Evolutionary conservation across 2,113 vertebrate genomes (phyloP).

Genomic region (Puntigrus tetrazona): DNA sequence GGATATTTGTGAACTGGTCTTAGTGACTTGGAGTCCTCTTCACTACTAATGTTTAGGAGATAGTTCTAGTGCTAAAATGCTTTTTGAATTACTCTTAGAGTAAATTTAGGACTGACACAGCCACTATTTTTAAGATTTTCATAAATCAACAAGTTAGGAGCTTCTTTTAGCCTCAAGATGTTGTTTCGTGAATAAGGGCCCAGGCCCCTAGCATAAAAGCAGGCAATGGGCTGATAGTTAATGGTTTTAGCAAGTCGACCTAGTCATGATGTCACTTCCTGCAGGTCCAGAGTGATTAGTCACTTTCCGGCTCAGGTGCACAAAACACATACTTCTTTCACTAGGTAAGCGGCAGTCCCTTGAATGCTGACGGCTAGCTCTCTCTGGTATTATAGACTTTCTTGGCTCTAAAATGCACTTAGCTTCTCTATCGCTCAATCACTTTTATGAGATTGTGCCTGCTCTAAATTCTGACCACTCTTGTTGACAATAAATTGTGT

Average conservation of each 20-base stretch:
- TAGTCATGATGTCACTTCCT: not conserved
- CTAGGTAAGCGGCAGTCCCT: not conserved
- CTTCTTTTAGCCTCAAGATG: too few relatives aligned
- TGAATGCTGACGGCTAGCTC: not conserved
- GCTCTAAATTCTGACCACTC: not conserved
- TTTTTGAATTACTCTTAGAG: too few relatives aligned
- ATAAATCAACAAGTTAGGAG: too few relatives aligned
- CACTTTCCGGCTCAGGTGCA: not conserved
- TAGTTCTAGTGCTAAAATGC: too few relatives aligned
- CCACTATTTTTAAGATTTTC: too few relatives aligned
- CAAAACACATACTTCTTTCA: not conserved
- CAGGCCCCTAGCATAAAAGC: too few relatives aligned
- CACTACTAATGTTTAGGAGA: too few relatives aligned
- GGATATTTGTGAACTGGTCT: too few relatives aligned
- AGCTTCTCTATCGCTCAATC: not conserved
- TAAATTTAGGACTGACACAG: too few relatives aligned
- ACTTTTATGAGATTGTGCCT: not conserved
- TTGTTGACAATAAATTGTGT: not conserved
- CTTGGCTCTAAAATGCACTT: not conserved
- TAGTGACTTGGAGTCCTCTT: too few relatives aligned
- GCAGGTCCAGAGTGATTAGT: not conserved
- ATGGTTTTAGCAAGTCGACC: too few relatives aligned
- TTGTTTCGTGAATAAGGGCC: too few relatives aligned
- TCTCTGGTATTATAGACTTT: not conserved
- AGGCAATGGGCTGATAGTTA: not conserved